Conservation (phyloP, 64 coral and sea anemone species). For the Actinia equina region DNA sequence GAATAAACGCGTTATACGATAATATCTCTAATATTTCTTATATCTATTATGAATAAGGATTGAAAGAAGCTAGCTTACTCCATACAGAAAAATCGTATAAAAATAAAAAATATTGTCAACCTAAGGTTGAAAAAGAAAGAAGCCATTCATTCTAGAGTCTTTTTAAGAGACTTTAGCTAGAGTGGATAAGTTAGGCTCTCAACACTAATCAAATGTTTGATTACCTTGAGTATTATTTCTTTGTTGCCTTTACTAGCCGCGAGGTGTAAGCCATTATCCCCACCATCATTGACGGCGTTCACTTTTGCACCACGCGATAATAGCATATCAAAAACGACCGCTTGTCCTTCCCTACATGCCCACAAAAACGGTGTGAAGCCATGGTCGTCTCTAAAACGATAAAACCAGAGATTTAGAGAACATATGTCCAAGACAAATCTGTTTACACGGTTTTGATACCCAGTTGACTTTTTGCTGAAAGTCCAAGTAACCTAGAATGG, state of each 20-base stretch:
- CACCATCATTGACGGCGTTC: conserved; percentile 85
- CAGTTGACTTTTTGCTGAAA: neutral
- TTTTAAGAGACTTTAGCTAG: neutral
- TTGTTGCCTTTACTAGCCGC: conserved; percentile 92
- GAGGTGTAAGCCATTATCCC: conserved; percentile 86
- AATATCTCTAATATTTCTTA: no score
- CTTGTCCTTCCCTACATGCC: conserved; percentile 88
- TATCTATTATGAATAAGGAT: no score
- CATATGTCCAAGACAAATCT: neutral
- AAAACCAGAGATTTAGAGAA: conserved; percentile 18
- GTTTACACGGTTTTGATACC: neutral
- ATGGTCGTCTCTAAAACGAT: conserved; percentile 87
- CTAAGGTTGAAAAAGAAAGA: neutral
- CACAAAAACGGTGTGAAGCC: conserved; percentile 96
- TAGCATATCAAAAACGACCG: conserved; percentile 81
- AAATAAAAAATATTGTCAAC: neutral
- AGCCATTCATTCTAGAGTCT: no score
- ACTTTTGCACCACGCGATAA: conserved; percentile 79
- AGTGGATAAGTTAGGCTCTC: neutral
- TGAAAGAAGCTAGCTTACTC: no score
- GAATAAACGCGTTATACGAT: no score
- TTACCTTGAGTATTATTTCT: conserved; percentile 85
- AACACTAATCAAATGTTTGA: neutral
- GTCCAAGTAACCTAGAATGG: neutral
- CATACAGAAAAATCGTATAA: neutral